phyloP scores from a whole-genome alignment of 2,797 vertebrate genomes.

The Loriculus beryllinus region DNA sequence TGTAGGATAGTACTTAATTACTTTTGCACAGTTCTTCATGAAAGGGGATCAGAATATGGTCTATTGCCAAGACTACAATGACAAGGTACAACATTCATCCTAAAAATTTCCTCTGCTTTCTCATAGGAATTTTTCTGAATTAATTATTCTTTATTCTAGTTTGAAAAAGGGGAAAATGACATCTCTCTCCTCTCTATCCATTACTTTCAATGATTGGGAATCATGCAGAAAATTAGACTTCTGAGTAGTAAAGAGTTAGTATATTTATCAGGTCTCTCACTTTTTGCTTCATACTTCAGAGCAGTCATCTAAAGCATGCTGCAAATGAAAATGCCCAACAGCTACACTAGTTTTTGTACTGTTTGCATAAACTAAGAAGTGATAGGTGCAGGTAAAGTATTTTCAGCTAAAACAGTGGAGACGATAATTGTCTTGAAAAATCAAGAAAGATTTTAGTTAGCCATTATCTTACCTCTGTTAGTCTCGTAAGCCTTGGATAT shows the following conservation, averaged over 20 bases:
- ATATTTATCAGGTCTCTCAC: neutral
- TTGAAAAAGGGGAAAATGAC: neutral
- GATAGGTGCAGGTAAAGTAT: neutral
- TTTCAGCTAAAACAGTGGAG: neutral
- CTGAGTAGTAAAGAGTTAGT: neutral
- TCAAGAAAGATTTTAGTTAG: neutral
- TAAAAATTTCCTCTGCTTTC: neutral
- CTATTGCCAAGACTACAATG: neutral
- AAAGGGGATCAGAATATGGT: neutral
- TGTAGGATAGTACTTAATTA: neutral
- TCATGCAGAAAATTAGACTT: neutral
- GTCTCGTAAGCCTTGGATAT: neutral
- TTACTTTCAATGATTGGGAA: neutral
- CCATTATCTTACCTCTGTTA: neutral
- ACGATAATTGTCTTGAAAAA: slow-evolving; percentile 20
- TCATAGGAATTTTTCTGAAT: neutral
- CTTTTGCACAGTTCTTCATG: neutral
- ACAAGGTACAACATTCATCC: neutral
- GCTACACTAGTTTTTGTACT: neutral
- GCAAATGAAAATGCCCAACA: neutral
- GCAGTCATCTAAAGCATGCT: neutral
- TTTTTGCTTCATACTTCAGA: neutral
- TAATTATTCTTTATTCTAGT: neutral
- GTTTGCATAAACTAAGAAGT: neutral
- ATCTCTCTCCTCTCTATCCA: neutral